Evolutionary conservation across 2,797 vertebrate species (phyloP), one percentile per base, ranked within the genome.

Genomic region (Argentina silus): DNA sequence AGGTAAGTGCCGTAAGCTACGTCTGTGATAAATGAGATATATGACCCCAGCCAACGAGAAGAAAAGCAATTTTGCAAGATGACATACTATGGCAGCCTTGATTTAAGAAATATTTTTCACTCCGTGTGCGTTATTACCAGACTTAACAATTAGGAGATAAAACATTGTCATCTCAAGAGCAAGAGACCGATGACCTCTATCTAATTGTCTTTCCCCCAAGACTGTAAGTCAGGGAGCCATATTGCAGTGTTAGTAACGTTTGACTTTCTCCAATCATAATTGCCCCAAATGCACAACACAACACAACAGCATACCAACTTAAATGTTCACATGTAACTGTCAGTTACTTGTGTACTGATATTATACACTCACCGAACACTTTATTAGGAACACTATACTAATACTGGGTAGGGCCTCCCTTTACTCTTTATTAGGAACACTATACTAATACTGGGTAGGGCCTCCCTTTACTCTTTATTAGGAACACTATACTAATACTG

Each of bases 41-140:
- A 81, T 81, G 81, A 83, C 79, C 73, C 43, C 66, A 73, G 81
- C 79, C 76, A 79, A 83, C 78, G 73, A 86, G 78, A 75, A 69
- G 70, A 78, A 79, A 80, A 74, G 71, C 75, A 68, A 78, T 75
- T 81, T 78, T 78, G 50, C 67, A 27, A 63, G 51, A 69, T 78
- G 76, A 75, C 69, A 78, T 55, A 56, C 71, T 61, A 66, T 61
- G 69, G 78, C 74, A 78, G 21, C 67, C 7, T 2, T 83, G 70
- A 82, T 81, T 82, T 71, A 73, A 77, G 55, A 70, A 15, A 73
- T 62, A 78, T 65, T 72, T 72, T 47, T 61, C 47, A 27, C 45
- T 27, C n/a, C n/a, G 2, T 69, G 8, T 62, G 62, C 17, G 70
- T 19, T 63, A 62, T 71, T 56, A 48, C 47, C 67, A 51, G 10